phyloP scores from a whole-genome alignment of 2,888 invertebrate species.

The Podabrus alpinus region DNA sequence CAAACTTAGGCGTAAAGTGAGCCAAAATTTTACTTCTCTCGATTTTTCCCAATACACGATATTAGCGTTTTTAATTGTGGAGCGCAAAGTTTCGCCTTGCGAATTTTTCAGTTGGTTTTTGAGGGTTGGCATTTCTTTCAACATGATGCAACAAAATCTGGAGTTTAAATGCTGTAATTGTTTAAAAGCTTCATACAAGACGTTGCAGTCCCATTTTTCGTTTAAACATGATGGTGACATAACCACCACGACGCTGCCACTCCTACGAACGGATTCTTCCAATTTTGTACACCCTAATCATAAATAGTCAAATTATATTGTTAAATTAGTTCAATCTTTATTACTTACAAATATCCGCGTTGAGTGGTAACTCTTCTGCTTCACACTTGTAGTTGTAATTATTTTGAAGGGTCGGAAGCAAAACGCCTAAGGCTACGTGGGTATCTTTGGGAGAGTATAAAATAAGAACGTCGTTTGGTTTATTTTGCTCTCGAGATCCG shows the following conservation, averaged over 20 bases:
- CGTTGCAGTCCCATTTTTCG: constrained; percentile 56
- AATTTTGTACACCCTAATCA: constrained; percentile 63
- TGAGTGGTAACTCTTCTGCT: constrained; percentile 52
- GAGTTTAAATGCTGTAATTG: constrained; percentile 52
- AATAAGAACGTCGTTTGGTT: constrained; percentile 68
- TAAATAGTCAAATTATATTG: not conserved
- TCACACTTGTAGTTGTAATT: constrained; percentile 69
- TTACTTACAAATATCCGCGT: constrained; percentile 42
- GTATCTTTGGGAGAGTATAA: constrained; percentile 67
- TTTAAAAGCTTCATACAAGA: constrained; percentile 54
- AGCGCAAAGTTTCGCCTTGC: constrained; percentile 59
- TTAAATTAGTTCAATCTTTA: not conserved
- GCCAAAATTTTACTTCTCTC: constrained; percentile 63
- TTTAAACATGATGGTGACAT: constrained; percentile 57
- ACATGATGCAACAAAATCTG: constrained; percentile 51
- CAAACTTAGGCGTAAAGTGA: constrained; percentile 65
- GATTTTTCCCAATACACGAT: constrained; percentile 58
- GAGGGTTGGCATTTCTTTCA: constrained; percentile 54
- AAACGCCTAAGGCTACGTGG: constrained; percentile 64
- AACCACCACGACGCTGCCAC: constrained; percentile 57
- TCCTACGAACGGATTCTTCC: constrained; percentile 59
- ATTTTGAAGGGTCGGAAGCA: constrained; percentile 65
- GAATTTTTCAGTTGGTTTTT: constrained; percentile 50
- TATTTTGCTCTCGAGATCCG: constrained; percentile 56
- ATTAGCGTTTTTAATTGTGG: constrained; percentile 56